phyloP scores from a whole-genome alignment of 1,140 invertebrate species.

The Atta cephalotes region DNA sequence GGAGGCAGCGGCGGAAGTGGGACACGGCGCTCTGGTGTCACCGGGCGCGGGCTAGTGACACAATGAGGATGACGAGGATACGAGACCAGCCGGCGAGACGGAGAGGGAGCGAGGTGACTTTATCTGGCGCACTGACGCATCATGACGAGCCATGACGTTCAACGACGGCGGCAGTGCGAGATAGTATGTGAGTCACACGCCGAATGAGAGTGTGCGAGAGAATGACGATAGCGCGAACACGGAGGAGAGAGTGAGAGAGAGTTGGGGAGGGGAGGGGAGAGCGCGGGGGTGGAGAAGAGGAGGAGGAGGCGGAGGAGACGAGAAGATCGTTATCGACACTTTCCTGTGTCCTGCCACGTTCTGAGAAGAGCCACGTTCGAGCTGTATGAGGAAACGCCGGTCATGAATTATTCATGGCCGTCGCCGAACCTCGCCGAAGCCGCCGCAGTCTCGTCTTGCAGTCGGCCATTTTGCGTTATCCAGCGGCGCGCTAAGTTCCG shows the following conservation, averaged over 20 bases:
- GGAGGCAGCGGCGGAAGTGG: constrained; percentile 58
- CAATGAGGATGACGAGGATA: constrained; percentile 73
- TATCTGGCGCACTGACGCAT: constrained; percentile 78
- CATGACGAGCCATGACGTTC: constrained; percentile 72
- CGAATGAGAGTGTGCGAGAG: constrained; percentile 51
- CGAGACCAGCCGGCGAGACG: constrained; percentile 34
- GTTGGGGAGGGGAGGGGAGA: not conserved
- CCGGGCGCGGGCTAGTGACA: constrained; percentile 63
- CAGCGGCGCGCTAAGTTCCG: constrained; percentile 49
- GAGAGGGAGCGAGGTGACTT: constrained; percentile 69
- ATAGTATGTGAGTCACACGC: constrained; percentile 72
- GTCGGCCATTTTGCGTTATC: constrained; percentile 54
- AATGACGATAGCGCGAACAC: constrained; percentile 18
- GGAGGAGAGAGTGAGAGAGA: constrained; percentile 28
- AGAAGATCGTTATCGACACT: constrained; percentile 83
- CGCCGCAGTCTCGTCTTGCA: constrained; percentile 28
- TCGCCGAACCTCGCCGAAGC: constrained; percentile 80
- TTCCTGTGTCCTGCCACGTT: constrained; percentile 86
- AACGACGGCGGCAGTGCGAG: constrained; percentile 51
- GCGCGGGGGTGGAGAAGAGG: constrained; percentile 36
- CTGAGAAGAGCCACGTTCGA: constrained; percentile 83
- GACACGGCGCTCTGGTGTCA: constrained; percentile 68
- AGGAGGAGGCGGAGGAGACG: constrained; percentile 33
- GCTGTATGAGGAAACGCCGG: constrained; percentile 84
- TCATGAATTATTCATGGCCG: constrained; percentile 85